Evolutionary conservation across 2,113 vertebrate genomes (phyloP).

Genomic region (Ptilorrhoa leucosticta): DNA sequence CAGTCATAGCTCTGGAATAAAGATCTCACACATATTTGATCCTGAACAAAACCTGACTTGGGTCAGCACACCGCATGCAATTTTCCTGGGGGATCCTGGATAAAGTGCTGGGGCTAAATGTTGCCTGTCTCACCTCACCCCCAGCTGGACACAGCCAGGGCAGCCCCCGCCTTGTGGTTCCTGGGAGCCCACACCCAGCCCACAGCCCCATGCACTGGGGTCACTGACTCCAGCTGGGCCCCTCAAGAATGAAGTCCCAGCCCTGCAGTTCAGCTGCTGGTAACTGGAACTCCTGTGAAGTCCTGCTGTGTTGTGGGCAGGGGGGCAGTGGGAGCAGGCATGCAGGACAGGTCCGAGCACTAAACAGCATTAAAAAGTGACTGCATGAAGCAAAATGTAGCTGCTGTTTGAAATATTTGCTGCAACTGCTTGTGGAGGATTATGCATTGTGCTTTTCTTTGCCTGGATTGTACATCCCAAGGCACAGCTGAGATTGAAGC

Average conservation of each 20-base stretch:
- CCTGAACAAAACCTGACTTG: not conserved
- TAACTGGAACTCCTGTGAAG: not conserved
- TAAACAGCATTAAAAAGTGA: not conserved
- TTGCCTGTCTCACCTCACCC: not conserved
- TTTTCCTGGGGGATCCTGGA: not conserved
- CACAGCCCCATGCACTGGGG: not conserved
- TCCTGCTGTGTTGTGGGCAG: not conserved
- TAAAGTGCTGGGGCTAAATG: not conserved
- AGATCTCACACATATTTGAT: not conserved
- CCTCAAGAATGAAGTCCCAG: not conserved
- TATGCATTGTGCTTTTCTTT: not conserved
- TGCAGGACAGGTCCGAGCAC: not conserved
- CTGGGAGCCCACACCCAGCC: not conserved
- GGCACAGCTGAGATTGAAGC: not conserved
- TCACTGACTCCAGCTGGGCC: not conserved
- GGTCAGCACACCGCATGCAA: fast-evolving
- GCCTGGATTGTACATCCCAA: not conserved
- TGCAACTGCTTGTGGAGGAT: not conserved
- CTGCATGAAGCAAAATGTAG: not conserved
- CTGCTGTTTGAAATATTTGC: not conserved
- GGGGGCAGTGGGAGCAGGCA: fast-evolving
- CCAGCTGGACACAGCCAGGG: not conserved
- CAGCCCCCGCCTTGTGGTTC: not conserved
- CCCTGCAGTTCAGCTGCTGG: not conserved
- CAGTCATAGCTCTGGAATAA: fast-evolving